Evolutionary conservation across 2,888 invertebrate genomes (phyloP), one percentile per base, ranked within the genome.

Genomic region (Apotomis betuletana): DNA sequence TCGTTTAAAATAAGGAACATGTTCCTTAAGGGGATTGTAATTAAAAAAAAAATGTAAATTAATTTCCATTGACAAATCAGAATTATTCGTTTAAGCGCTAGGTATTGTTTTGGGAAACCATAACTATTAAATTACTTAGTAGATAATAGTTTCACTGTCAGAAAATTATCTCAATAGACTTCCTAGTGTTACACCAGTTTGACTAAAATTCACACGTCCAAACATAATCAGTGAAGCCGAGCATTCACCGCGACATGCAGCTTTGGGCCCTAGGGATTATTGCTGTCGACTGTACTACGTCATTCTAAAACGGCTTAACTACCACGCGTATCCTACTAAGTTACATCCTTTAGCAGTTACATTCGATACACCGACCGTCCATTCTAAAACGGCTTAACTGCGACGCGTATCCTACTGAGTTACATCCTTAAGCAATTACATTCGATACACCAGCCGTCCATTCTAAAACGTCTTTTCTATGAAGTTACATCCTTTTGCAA

Each of bases 191-290:
- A 10, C 49, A 10, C 0, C 10, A 49, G 49, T 49, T 3, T 49
- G 5, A 41, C 41, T 41, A 41, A 49, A 49, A 46, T 13, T 41
- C n/a, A 41, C 51, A 38, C 13, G 27, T 58, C 38, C 51, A 58
- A 51, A 59, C 67, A 67, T 52, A 59, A 59, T 59, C 55, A 67
- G 51, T 38, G 41, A 41, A 59, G 41, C 58, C 27, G 27, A 38
- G 5, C 62, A 10, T 36, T 57, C 10, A 51, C 59, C 57, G 13
- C 51, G 38, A 38, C 63, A 13, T 41, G 13, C 51, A 41, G 41
- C 15, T 58, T 36, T 13, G 10, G 3, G 12, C 10, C 36, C 55
- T 8, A 44, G 36, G 46, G 46, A 67, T 55, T 49, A n/a, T n/a
- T 4, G n/a, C 49, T 13, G 15, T 15, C 41, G 8, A 63, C 38